A percentile compares a stretch with the other conserved stretches of the same genome.
These are phyloP conservation scores for Podotricha telesiphe DNA, from an alignment of 2,888 invertebrate species.

Conservation along the genomic window DNA sequence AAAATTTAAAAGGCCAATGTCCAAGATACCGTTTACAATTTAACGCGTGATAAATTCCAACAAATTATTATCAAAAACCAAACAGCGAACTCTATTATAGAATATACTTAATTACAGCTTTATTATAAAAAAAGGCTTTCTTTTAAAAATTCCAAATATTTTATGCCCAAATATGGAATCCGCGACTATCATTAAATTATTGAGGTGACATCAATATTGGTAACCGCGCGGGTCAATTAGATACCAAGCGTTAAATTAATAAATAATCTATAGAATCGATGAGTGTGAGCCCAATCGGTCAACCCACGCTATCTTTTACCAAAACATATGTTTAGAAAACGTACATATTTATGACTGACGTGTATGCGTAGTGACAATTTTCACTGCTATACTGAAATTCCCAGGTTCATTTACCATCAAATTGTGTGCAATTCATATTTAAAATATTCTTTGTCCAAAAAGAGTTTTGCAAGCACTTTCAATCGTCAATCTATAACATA, in stretches of 20 bases:
- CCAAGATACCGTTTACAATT: not conserved
- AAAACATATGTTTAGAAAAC: slow-evolving; percentile 29
- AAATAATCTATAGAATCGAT: slow-evolving; percentile 30
- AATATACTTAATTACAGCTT: not conserved
- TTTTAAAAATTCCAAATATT: slow-evolving; percentile 6
- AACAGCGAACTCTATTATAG: not conserved
- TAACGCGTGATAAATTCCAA: slow-evolving; percentile 4
- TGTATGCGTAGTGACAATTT: slow-evolving; percentile 16
- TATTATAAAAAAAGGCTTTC: not conserved
- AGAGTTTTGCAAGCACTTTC: no score
- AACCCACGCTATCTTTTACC: slow-evolving; percentile 37
- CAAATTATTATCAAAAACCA: not conserved
- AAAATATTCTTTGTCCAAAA: no score
- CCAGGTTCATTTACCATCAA: not conserved
- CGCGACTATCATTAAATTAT: slow-evolving; percentile 20
- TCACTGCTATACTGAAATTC: not conserved
- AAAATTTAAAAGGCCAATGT: not conserved
- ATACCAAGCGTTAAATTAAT: slow-evolving; percentile 30
- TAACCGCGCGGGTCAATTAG: slow-evolving; percentile 33
- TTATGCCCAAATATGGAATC: slow-evolving; percentile 7
- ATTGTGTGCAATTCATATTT: not conserved
- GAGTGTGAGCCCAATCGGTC: slow-evolving; percentile 35
- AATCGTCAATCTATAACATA: no score
- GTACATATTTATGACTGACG: slow-evolving; percentile 19
- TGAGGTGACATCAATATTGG: slow-evolving; percentile 35